Evolutionary conservation across 1,140 invertebrate species (phyloP).

Genomic region (Bradynema listronoti): DNA sequence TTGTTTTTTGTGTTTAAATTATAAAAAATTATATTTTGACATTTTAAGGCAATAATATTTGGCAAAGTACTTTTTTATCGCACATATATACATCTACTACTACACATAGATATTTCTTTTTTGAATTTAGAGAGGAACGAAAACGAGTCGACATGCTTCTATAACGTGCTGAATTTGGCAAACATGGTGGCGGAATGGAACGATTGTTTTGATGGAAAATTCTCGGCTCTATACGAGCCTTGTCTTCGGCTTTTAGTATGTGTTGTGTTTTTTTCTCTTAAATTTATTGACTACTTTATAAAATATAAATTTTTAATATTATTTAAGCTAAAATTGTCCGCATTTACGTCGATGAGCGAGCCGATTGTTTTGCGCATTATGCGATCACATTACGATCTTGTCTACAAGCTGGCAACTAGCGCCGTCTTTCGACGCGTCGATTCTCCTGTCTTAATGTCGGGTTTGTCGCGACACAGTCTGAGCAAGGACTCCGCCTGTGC

Average conservation of each 20-base stretch:
- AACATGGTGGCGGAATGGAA: constrained; percentile 7
- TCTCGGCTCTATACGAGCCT: constrained; percentile 31
- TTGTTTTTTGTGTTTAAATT: not conserved
- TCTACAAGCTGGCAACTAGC: constrained; percentile 21
- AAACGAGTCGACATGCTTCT: constrained; percentile 17
- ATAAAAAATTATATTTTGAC: not conserved
- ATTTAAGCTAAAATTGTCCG: constrained; percentile 25
- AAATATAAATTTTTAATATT: not conserved
- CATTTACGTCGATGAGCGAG: constrained; percentile 17
- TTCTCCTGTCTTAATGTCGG: not conserved
- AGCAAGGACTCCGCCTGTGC: not conserved
- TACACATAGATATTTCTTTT: no score
- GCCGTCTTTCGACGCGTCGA: constrained; percentile 15
- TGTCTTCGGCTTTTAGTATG: constrained; percentile 19
- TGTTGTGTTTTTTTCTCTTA: not conserved
- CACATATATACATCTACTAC: no score
- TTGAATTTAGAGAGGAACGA: constrained; percentile 15
- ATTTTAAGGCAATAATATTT: no score
- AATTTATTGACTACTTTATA: not conserved
- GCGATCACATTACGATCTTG: constrained; percentile 29
- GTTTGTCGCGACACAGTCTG: not conserved
- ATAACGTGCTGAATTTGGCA: constrained; percentile 24
- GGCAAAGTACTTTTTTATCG: no score
- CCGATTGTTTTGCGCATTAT: constrained; percentile 25
- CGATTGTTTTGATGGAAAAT: constrained; percentile 20